Conservation (phyloP, 2,797 vertebrate genomes). For the Sebastes taczanowskii region DNA sequence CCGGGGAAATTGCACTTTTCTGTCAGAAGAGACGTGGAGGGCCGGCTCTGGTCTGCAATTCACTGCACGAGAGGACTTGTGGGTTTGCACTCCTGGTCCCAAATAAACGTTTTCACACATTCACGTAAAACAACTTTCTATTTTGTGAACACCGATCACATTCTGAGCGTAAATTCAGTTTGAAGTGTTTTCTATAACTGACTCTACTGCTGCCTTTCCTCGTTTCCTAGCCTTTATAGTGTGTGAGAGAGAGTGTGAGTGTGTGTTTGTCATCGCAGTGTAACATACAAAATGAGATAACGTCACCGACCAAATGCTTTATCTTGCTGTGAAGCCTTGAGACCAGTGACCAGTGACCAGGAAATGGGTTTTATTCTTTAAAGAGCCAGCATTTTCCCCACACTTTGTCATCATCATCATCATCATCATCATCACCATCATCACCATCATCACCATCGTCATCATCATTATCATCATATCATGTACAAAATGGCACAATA, state of each 20-base stretch:
- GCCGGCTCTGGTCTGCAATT: not conserved
- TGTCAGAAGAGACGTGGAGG: not conserved
- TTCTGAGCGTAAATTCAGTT: slow-evolving; percentile 5
- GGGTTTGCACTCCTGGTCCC: not conserved
- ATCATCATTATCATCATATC: slow-evolving; percentile 24
- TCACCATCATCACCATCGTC: not conserved
- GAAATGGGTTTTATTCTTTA: slow-evolving; percentile 63
- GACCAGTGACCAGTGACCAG: slow-evolving; percentile 44
- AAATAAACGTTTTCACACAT: not conserved
- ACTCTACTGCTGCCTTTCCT: not conserved
- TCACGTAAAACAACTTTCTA: not conserved
- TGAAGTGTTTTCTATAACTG: not conserved
- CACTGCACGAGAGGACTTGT: not conserved
- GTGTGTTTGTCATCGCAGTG: not conserved
- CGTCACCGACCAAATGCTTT: slow-evolving; percentile 1
- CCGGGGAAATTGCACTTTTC: slow-evolving; percentile 16
- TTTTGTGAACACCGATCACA: not conserved
- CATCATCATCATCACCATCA: not conserved
- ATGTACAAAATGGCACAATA: slow-evolving; percentile 59
- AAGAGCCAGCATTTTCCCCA: slow-evolving; percentile 32
- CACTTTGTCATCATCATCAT: slow-evolving; percentile 11
- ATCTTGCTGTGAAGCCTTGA: slow-evolving; percentile 35
- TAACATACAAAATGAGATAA: not conserved
- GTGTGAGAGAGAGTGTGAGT: not conserved
- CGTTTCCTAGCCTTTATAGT: not conserved